Base-by-base conservation (phyloP, 2,888 invertebrate genomes). In the Laothoe populi region DNA sequence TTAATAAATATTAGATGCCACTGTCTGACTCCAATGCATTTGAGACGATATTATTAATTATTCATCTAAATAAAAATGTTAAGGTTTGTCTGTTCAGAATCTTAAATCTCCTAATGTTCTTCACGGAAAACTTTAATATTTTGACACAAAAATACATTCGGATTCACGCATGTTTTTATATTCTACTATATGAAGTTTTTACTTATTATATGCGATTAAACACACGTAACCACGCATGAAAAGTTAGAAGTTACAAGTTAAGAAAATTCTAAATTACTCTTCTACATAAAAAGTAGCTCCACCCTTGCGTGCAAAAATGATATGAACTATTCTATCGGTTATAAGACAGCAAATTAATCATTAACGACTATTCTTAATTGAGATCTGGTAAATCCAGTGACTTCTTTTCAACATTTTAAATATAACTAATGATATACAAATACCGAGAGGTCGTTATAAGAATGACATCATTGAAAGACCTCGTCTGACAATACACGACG, bases 381-480 rank as follows among this genome's bases (percentile, higher is more conserved):
- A 31, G 26, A 49, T n/a, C 24, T 7, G 4, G 3, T 26, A 26
- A 0, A 1, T 49, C n/a, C 24, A n/a, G 10, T 10, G 10, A 16
- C 49, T 53, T 35, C 19, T 4, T 35, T 11, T 31, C 35, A 8
- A n/a, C 7, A 7, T 24, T 24, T n/a, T 7, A n/a, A 53, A 10
- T 31, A 16, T 53, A 31, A 21, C 21, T 69, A 71, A 76, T 75
- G 77, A 74, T 79, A 81, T 77, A 83, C 75, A 74, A 75, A 79
- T 82, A 73, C 70, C 66, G 70, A 72, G 77, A 85, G 82, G 80
- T 81, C 75, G 82, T 13, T 31, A 40, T 79, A 79, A 80, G 77
- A 77, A 84, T 88, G 88, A 89, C 82, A 85, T 89, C 88, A 88
- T 80, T 77, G 49, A 61, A 70, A 84, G 84, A 81, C 85, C 86